Evolutionary conservation across 2,888 invertebrate genomes (phyloP), one percentile per base, ranked within the genome.

Genomic region (Hemistola chrysoprasaria): DNA sequence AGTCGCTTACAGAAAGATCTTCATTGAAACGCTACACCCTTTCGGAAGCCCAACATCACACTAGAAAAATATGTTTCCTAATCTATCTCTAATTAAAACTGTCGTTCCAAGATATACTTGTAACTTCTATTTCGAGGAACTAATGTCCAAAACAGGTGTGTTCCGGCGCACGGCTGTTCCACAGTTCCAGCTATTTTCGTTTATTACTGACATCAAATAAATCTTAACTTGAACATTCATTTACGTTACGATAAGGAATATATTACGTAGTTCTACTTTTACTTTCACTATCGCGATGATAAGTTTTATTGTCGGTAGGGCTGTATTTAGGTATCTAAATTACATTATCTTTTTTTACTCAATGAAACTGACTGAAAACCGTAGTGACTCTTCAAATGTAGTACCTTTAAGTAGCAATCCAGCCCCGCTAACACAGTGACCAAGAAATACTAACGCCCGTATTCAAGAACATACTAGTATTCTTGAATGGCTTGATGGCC

Each of bases 221-320:
- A 79, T 78, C 70, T 71, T 54, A 72, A 72, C 81, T 77, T 76
- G 77, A 76, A 71, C 75, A 71, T 63, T 65, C 70, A 67, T 67
- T 67, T 62, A 71, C 64, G 65, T 67, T 52, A 56, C 72, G 83
- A 85, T 85, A 84, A 83, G 60, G 66, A 59, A 62, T 61, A 16
- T 16, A n/a, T n/a, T n/a, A n/a, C n/a, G n/a, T 47, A 56, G 56
- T 63, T 65, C 60, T 62, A 62, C 53, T 62, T 62, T 59, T 39
- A 44, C 42, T 57, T 32, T 16, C 16, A 47, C 56, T 41, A 43
- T 41, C 54, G 55, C 37, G 28, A n/a, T 40, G 40, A 26, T 41
- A 47, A 16, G 16, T 16, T 16, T 16, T 16, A 16, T 16, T 16
- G 16, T 16, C 16, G 16, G n/a, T n/a, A n/a, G n/a, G n/a, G n/a